Base-by-base conservation (phyloP, 2,888 invertebrate genomes). In the Leptopilina syphax region DNA sequence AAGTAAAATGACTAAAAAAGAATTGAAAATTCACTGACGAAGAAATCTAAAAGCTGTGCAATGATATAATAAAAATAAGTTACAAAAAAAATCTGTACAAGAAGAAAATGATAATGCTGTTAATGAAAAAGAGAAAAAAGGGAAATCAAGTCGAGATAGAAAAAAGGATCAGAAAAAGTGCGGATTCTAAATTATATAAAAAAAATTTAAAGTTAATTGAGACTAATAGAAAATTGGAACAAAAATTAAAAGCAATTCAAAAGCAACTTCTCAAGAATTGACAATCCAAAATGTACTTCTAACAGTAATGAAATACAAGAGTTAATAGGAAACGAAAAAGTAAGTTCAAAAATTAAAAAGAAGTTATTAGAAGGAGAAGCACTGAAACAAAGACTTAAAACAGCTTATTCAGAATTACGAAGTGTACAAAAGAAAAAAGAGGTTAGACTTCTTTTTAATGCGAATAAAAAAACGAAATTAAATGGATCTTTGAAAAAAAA, bases 131-230 rank as follows among this genome's bases (percentile, higher is more conserved):
- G 60, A 60, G n/a, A 13, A 60, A n/a, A 34, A 66, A 66, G 13
- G 3, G 2, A 66, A 66, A 66, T 66, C 66, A 24, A 66, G 1
- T 24, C 24, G 66, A 24, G 66, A 5, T 13, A 66, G 66, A 44
- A 66, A 66, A 66, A 66, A 3, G 66, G 34, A 66, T 66, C 27
- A 10, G 27, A 66, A 66, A 66, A 66, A 66, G 66, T 44, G 6
- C 1, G 27, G 5, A 66, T 66, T 66, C 66, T 13, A 66, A 66
- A 66, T 66, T 66, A 18, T 66, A 66, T 13, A 34, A 6, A 66
- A n/a, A 66, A 18, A 66, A 66, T 18, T 0, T 27, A 3, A 41
- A 34, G 3, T 34, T 24, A 41, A 66, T 34, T 24, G 3, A 66
- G 24, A 12, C 1, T 5, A 66, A 66, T 66, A 13, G 13, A 66